Evolutionary conservation across 2,797 vertebrate species (phyloP).

Genomic region (Aselliscus stoliczkanus): DNA sequence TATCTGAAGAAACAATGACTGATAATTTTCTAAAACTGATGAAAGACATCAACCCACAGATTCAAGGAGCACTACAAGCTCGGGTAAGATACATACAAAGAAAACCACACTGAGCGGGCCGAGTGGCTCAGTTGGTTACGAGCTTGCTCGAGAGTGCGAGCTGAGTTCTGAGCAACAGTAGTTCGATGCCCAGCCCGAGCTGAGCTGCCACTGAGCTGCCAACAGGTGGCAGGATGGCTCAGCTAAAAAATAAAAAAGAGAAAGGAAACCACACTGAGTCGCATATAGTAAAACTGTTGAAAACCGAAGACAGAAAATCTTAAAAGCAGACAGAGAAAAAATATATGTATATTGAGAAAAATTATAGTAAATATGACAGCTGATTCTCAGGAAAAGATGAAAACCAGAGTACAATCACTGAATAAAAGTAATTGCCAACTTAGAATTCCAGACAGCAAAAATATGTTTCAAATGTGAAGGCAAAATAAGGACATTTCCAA

Average conservation of each 20-base stretch:
- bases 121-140: no score
- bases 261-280: background rate
- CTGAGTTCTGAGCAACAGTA: no score
- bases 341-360: background rate
- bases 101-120: background rate
- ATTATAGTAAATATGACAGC: background rate
- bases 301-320: background rate
- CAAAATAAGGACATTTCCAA: background rate
- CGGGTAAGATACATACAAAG: background rate
- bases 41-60: slow-evolving; percentile 16
- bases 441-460: background rate
- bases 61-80: background rate
- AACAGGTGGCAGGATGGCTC: no score
- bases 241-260: no score
- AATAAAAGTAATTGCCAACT: background rate
- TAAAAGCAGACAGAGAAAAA: background rate
- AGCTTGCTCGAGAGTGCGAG: no score
- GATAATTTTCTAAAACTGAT: background rate
- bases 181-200: no score
- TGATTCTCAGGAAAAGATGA: background rate
- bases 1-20: background rate
- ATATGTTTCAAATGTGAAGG: background rate
- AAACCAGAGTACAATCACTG: background rate
- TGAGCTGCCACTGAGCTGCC: no score
- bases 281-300: background rate